Evolutionary conservation across 2,888 invertebrate genomes (phyloP).

Genomic region (Crossocerus cetratus): DNA sequence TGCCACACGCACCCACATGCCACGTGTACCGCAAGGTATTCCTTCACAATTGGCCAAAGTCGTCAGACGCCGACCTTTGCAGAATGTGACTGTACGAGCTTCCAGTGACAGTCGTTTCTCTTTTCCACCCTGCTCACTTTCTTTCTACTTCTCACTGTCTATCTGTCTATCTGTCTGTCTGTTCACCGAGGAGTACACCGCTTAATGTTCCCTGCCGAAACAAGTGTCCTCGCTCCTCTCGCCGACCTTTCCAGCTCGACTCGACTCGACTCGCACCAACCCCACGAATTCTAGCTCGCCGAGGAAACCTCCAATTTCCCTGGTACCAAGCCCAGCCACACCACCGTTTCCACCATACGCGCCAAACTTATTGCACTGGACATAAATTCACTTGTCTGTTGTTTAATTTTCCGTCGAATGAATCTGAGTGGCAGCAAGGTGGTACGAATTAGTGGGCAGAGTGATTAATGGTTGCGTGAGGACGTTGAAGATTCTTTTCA

Average conservation of each 20-base stretch:
- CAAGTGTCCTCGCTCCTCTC: slow-evolving; percentile 37
- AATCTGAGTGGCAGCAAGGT: too few relatives aligned
- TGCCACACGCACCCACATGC: neutral
- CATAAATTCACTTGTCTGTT: too few relatives aligned
- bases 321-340: too few relatives aligned
- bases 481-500: too few relatives aligned
- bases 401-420: too few relatives aligned
- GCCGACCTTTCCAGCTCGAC: neutral
- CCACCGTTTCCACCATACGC: too few relatives aligned
- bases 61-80: slow-evolving; percentile 64
- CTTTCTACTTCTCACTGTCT: too few relatives aligned
- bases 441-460: too few relatives aligned
- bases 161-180: slow-evolving; percentile 27
- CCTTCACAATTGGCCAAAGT: slow-evolving; percentile 19
- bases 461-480: too few relatives aligned
- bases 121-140: slow-evolving; percentile 26
- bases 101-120: slow-evolving; percentile 68
- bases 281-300: neutral
- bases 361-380: too few relatives aligned
- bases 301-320: neutral
- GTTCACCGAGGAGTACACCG: slow-evolving; percentile 61
- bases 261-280: neutral
- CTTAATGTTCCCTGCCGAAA: slow-evolving; percentile 58
- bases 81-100: slow-evolving; percentile 72
- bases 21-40: neutral